Percentiles rank a stretch among this genome's conserved stretches.
Conservation (phyloP, 2,797 vertebrate species). For the Epinephelus coioides region DNA sequence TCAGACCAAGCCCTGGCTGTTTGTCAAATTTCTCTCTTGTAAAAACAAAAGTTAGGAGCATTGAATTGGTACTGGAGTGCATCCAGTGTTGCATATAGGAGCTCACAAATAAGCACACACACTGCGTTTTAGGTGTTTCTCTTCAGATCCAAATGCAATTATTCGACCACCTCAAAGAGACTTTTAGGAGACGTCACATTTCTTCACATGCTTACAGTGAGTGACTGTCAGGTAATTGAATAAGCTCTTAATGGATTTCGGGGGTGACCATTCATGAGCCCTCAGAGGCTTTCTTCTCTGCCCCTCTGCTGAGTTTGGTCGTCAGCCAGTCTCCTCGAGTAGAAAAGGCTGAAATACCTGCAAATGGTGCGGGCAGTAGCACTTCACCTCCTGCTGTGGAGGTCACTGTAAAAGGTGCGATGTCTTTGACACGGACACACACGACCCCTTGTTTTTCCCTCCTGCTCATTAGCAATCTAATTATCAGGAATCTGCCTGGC, state of each 20-base stretch:
- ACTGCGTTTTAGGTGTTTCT: conserved; percentile 4
- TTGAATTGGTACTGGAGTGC: conserved; percentile 36
- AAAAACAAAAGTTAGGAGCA: conserved; percentile 39
- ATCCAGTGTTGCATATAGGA: conserved; percentile 46
- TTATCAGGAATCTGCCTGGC: conserved; percentile 17
- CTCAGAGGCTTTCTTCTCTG: conserved; percentile 24
- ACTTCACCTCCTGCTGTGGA: conserved; percentile 58
- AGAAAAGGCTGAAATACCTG: conserved; percentile 49
- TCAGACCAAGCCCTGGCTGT: conserved; percentile 47
- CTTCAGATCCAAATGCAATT: conserved; percentile 48
- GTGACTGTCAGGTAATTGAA: conserved; percentile 60
- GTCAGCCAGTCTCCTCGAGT: conserved; percentile 24
- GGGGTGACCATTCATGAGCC: conserved; percentile 47
- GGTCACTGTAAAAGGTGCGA: conserved; percentile 56
- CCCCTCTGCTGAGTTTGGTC: conserved; percentile 31
- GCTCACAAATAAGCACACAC: conserved; percentile 10
- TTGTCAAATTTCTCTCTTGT: conserved; percentile 47
- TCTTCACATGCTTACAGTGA: conserved; percentile 43
- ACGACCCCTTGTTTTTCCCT: conserved; percentile 39
- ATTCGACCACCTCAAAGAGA: conserved; percentile 39
- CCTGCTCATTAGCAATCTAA: conserved; percentile 56
- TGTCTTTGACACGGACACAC: conserved; percentile 32
- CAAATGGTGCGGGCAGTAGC: conserved; percentile 29
- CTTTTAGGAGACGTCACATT: conserved; percentile 20
- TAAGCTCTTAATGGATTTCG: conserved; percentile 53